Conservation (phyloP, 2,888 invertebrate species). For the Phaedon cochleariae region DNA sequence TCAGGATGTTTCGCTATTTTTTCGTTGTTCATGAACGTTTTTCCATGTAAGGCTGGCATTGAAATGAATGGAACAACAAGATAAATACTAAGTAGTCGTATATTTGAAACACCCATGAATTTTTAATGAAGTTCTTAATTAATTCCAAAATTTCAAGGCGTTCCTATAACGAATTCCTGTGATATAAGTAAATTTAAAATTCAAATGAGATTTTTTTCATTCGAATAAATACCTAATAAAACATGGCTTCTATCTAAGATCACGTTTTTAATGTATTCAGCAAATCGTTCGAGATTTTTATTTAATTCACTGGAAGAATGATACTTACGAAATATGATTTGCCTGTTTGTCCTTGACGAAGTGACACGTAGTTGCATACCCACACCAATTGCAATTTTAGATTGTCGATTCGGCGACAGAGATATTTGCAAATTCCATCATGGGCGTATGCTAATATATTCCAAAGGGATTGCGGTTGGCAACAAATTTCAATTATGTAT, state of each 20-base stretch:
- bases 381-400: conserved; percentile 38
- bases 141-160: conserved; percentile 31
- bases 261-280: conserved; percentile 36
- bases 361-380: conserved; percentile 35
- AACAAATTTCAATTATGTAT: background rate
- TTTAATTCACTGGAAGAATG: conserved; percentile 22
- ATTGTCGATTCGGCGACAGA: conserved; percentile 30
- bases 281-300: conserved; percentile 34
- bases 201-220: conserved; percentile 30
- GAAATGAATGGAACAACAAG: conserved; percentile 3
- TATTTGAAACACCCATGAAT: conserved; percentile 18
- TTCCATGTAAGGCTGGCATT: background rate
- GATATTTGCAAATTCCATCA: conserved; percentile 25
- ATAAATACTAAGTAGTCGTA: conserved; percentile 6
- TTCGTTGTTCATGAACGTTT: background rate
- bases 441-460: conserved; percentile 16
- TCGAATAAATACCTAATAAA: conserved; percentile 31
- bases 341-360: conserved; percentile 36
- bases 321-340: conserved; percentile 40
- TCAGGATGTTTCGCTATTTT: background rate
- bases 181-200: conserved; percentile 27
- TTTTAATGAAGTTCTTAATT: conserved; percentile 18
- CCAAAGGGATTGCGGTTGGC: background rate
- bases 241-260: conserved; percentile 33
- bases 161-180: conserved; percentile 26